Conservation (phyloP, 2,888 invertebrate species). For the Cremastinae sp. region DNA sequence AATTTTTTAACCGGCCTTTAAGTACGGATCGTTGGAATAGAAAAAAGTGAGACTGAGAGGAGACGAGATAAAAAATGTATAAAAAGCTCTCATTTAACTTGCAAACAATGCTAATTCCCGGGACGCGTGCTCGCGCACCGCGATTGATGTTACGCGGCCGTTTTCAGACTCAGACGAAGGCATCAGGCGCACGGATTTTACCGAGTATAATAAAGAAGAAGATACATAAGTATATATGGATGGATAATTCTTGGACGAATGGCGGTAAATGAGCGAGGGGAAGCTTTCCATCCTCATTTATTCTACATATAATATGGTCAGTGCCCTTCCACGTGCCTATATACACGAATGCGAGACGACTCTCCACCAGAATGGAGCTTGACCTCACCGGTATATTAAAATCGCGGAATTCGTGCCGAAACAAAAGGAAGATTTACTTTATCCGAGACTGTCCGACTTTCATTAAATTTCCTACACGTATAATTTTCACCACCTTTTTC, state of each 20-base stretch:
- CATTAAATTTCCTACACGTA: too few species aligned
- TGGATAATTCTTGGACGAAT: slow-evolving; percentile 36
- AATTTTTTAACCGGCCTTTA: too few species aligned
- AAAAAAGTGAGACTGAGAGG: too few species aligned
- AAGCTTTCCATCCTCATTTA: slow-evolving; percentile 30
- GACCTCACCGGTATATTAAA: slow-evolving; percentile 10
- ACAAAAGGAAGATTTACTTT: too few species aligned
- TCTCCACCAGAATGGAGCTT: neutral
- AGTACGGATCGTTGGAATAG: too few species aligned
- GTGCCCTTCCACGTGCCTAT: neutral
- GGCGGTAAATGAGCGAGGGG: slow-evolving; percentile 28
- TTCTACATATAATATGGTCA: slow-evolving; percentile 4
- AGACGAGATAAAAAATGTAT: slow-evolving; percentile 38
- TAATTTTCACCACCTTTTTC: too few species aligned
- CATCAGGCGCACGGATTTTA: slow-evolving; percentile 1
- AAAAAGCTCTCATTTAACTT: slow-evolving; percentile 57
- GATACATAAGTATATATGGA: neutral
- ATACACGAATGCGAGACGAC: neutral
- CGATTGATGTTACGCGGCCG: slow-evolving; percentile 36
- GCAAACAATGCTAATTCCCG: slow-evolving; percentile 59
- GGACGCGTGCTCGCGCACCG: slow-evolving; percentile 53
- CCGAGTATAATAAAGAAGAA: neutral
- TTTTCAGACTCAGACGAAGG: slow-evolving; percentile 1
- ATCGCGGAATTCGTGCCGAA: neutral
- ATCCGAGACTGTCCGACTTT: too few species aligned